Evolutionary conservation across 2,797 vertebrate genomes (phyloP).

Genomic region (Bufotes viridis): DNA sequence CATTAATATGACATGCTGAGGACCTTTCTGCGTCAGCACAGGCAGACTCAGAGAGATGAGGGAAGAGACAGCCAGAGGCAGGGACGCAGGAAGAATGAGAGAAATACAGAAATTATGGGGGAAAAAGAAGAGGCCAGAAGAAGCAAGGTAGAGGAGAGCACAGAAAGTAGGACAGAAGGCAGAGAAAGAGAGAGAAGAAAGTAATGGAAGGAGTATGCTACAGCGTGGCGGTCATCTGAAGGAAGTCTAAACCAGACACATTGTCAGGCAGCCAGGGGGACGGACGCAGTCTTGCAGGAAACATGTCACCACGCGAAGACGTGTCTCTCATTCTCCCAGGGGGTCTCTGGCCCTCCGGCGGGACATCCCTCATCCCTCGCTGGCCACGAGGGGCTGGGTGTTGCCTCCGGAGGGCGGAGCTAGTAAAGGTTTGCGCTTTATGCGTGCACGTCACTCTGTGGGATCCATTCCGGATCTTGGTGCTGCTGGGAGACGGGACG

Average conservation of each 20-base stretch:
- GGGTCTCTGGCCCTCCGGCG: no score
- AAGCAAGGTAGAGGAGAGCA: background rate
- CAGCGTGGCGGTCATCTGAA: background rate
- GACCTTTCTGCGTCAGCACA: slow-evolving; percentile 53
- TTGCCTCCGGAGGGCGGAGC: no score
- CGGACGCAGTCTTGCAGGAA: no score
- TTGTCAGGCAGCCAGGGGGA: no score
- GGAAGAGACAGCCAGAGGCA: background rate
- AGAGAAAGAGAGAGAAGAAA: background rate
- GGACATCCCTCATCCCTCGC: no score
- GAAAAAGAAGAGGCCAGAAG: background rate
- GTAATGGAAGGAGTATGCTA: background rate
- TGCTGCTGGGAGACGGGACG: no score
- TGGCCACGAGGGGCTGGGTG: no score
- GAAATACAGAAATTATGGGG: background rate
- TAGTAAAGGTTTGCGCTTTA: no score
- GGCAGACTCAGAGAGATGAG: slow-evolving; percentile 45
- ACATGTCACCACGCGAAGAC: no score
- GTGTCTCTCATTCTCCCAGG: no score
- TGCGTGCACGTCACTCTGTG: no score
- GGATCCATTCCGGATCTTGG: no score
- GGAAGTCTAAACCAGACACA: background rate
- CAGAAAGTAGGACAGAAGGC: background rate
- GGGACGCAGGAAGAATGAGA: background rate
- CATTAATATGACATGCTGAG: slow-evolving; percentile 59